Base-by-base conservation (phyloP, 1,140 invertebrate genomes). In the Procambarus clarkii region DNA sequence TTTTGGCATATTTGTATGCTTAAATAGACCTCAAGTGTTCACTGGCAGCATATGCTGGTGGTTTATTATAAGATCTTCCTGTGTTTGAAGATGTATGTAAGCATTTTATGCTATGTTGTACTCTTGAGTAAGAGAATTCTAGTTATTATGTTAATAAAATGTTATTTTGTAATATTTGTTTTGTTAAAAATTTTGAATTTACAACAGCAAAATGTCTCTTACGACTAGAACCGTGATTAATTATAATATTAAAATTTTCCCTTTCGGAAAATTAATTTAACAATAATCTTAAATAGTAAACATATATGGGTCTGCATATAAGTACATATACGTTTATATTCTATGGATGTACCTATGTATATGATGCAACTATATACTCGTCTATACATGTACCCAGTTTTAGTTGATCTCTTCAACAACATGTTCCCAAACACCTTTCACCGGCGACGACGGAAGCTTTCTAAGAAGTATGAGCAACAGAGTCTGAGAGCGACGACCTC, bases 141-240 rank as follows among this genome's bases (percentile, higher is more conserved):
- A n/a, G n/a, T 11, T 74, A 13, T n/a, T n/a, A 15, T 74, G 64
- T 54, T 85, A 85, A 85, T 85, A 85, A 85, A 85, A 18, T 85
- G 18, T 85, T 85, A 44, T 85, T 85, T 71, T 48, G 34, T 85
- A 46, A 69, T 50, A 45, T 48, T 7, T 34, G 60, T 85, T 21
- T 85, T 71, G 34, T 48, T 69, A 8, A 46, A 64, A 60, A 13
- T 18, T 64, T 64, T 69, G 21, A 2, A 64, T 50, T 69, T 34
- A 82, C 18, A 34, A 7, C 5, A 15, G 34, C 13, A 24, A 8
- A 2, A 8, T 5, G 34, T 54, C 11, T 24, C 13, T 24, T 24
- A 21, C 64, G 50, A 24, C 45, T n/a, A 34, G 4, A 3, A 15
- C 1, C 50, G 1, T 13, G 4, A 13, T 1, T 8, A 13, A 8